A percentile compares a stretch with the other conserved stretches of the same genome.
Conservation (phyloP, 2,113 vertebrate species). For the Haemorhous mexicanus region DNA sequence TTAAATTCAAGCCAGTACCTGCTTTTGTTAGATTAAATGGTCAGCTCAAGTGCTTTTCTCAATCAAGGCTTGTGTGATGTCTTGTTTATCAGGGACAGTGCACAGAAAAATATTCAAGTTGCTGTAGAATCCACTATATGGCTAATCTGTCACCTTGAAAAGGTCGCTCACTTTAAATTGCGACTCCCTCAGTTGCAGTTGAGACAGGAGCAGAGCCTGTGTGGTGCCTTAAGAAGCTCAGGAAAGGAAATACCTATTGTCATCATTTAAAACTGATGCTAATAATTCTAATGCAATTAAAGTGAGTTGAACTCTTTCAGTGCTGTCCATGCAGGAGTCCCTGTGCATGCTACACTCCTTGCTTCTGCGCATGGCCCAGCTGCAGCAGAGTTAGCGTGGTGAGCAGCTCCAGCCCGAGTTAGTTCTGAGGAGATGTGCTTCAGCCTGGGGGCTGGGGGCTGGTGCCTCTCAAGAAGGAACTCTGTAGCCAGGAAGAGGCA, state of each 20-base stretch:
- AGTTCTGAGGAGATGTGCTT: neutral
- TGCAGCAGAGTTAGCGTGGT: rapidly evolving
- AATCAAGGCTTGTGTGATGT: neutral
- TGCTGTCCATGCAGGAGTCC: neutral
- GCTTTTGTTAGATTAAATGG: neutral
- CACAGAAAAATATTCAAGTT: neutral
- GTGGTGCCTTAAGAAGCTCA: neutral
- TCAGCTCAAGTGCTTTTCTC: neutral
- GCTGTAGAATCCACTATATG: neutral
- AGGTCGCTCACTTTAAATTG: neutral
- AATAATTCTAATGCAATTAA: neutral
- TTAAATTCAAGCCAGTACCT: neutral
- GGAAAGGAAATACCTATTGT: neutral
- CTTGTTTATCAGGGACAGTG: neutral
- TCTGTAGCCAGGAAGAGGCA: rapidly evolving
- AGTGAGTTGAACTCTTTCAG: neutral
- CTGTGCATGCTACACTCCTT: rapidly evolving
- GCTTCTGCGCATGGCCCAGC: neutral
- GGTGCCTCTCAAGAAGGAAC: neutral
- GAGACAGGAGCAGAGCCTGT: neutral
- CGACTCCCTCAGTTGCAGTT: neutral
- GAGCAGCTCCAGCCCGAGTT: neutral
- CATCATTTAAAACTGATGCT: neutral
- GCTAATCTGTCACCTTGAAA: neutral
- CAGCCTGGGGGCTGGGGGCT: neutral